Evolutionary conservation across 2,888 invertebrate species (phyloP), one percentile per base, ranked within the genome.

Genomic region (Ligdia adustata): DNA sequence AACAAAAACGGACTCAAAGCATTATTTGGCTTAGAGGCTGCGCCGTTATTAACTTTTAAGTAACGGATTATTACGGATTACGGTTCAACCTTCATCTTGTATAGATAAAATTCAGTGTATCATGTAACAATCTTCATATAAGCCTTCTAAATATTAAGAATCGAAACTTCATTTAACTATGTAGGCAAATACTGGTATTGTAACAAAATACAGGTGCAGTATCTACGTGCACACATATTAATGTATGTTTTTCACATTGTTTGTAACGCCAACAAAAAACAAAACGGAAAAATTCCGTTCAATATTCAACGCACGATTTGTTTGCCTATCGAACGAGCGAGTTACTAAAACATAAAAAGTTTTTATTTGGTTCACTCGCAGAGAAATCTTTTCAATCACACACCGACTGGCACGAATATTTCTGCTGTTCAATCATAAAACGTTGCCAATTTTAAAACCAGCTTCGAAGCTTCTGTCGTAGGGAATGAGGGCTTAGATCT

Each of bases 21-120:
- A 45, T 52, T 45, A 44, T 44, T 38, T 37, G 29, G 42, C 38
- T 31, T 55, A 50, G 35, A 51, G 37, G 41, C 52, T 49, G 28
- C 28, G 41, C 50, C 32, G 46, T 55, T 50, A 55, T 55, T 47
- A 51, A 52, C 44, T 53, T 49, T 44, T 57, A 44, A 51, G 52
- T 41, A 46, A 52, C 43, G 35, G 46, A 52, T 53, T 53, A 55
- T 41, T 44, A 52, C 43, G 35, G 46, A 52, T 53, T 53, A 55
- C 47, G 42, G 33, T 41, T n/a, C 26, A 31, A 42, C 41, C 31
- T 32, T 26, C n/a, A n/a, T n/a, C 14, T 41, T 27, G 14, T 5
- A 20, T 34, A 41, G 27, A 31, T 35, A 12, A n/a, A 26, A 9
- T n/a, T n/a, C n/a, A n/a, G n/a, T n/a, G n/a, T n/a, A n/a, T n/a